Base-by-base conservation (phyloP, 2,888 invertebrate species). In the Himalopsyche tibetana region DNA sequence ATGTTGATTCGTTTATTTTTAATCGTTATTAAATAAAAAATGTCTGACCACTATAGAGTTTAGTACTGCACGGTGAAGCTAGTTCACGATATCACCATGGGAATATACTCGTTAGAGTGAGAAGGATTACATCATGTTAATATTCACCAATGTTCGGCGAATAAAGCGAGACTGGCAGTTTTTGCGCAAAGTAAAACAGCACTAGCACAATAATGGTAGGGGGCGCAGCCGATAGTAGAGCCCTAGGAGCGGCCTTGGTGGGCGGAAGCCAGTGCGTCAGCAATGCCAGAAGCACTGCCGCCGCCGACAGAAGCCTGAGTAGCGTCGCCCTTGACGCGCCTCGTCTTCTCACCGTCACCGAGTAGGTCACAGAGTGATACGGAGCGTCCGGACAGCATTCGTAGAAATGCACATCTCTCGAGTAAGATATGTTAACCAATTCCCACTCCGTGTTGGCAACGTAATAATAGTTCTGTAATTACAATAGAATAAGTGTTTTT, bases 361-460 rank as follows among this genome's bases (percentile, higher is more conserved):
- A 6, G 87, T 89, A 89, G 74, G 83, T 89, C 84, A 88, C 86
- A 2, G 19, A 19, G 63, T 63, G 63, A 90, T 94, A 95, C 0
- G 94, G 93, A 88, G 86, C 85, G 51, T 94, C 94, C 0, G 90
- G 88, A 88, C 95, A 95, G 89, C 95, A 95, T 0, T 90, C 83
- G 89, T 95, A 95, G 79, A 90, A 90, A 38, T 90, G 91, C n/a
- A 90, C 90, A 91, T 87, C 84, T 12, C 88, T 82, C 15, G 55
- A 45, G 36, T 28, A 55, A 11, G 80, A 40, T 15, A 88, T 84
- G n/a, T 88, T 89, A 87, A 89, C 74, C 56, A 89, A 84, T 69
- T 89, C 88, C 85, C 88, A 89, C 51, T 88, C 87, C 5, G 83
- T 80, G 51, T 86, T 85, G n/a, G 85, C 83, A 4, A 88, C 55